Conservation (phyloP, 1,140 invertebrate genomes). For the Drosophila pruinosa region DNA sequence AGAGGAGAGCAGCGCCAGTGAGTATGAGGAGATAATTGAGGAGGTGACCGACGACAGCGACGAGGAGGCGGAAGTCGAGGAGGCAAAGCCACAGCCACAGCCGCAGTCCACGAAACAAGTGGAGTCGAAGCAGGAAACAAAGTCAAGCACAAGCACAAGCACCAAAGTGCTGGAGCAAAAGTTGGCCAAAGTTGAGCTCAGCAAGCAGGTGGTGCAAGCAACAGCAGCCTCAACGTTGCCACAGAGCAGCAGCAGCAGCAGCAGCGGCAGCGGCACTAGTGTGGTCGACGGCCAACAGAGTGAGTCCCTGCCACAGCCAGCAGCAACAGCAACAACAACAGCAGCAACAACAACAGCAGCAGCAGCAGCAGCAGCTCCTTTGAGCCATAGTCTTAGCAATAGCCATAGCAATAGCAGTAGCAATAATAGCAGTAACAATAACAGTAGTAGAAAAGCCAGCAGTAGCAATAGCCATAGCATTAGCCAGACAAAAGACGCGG, state of each 20-base stretch:
- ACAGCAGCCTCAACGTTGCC: conserved; percentile 2
- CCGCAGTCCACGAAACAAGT: not conserved
- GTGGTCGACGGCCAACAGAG: conserved; percentile 57
- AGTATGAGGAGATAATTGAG: conserved; percentile 82
- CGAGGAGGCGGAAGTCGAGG: conserved; percentile 64
- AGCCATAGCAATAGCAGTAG: conserved; percentile 15
- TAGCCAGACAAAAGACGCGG: conserved; percentile 35
- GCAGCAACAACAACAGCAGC: conserved; percentile 26
- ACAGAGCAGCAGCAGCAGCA: conserved; percentile 13
- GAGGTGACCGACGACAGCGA: conserved; percentile 77
- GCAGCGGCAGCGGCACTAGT: not conserved
- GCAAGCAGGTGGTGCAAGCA: conserved; percentile 27
- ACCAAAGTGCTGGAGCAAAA: conserved; percentile 84
- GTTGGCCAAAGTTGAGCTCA: conserved; percentile 67
- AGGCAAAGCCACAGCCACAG: not conserved
- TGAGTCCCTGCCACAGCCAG: conserved; percentile 61
- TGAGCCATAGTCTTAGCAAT: conserved; percentile 50
- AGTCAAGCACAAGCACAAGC: not conserved
- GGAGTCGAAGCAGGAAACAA: conserved; percentile 10
- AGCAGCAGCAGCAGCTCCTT: conserved; percentile 34
- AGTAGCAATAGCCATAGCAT: conserved; percentile 34
- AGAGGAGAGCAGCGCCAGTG: conserved; percentile 76
- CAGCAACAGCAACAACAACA: conserved; percentile 17
- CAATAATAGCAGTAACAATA: too few species aligned
- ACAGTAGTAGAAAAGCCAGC: conserved; percentile 29